Evolutionary conservation across 1,140 invertebrate genomes (phyloP), one percentile per base, ranked within the genome.

Genomic region (Listronotus bonariensis): DNA sequence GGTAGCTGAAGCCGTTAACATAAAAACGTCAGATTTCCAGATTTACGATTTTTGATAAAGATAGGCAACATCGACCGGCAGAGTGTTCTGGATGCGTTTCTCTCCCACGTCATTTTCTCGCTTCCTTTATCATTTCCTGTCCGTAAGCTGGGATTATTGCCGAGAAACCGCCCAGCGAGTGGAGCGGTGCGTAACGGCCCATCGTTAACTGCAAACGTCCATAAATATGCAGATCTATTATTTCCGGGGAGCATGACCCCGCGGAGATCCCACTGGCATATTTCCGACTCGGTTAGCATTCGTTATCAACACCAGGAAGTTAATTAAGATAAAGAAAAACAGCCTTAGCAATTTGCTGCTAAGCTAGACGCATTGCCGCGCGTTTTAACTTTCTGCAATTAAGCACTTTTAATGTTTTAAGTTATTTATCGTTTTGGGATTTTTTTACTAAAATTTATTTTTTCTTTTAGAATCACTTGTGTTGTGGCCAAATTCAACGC

Each of bases 111-210:
- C 51, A 63, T 55, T 55, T 55, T 53, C 42, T 17, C 62, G 51
- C 54, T 65, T 65, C 62, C 62, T 65, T 57, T 65, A 65, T 65
- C 62, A 65, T 65, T 65, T 65, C 62, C 62, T 65, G 62, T 65
- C 62, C 62, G 62, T 65, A 55, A 55, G 53, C 53, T 46, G 45
- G 62, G 62, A 65, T 65, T 65, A 65, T 65, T 65, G 62, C 62
- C 62, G 49, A 18, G 41, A 63, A 63, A 63, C 61, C 61, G 34
- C 40, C 42, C 59, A 14, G 20, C 36, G 45, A 49, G 36, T 14
- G 26, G 26, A 53, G 51, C 49, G 15, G 62, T 57, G 62, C 62
- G 62, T 65, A 57, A 65, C 62, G 45, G 62, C 15, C 46, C 36
- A 43, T 40, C 53, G 54, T 65, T 65, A 65, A 57, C 53, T 57